Evolutionary conservation across 2,113 vertebrate species (phyloP), one percentile per base, ranked within the genome.

Genomic region (Bujurquina vittata): DNA sequence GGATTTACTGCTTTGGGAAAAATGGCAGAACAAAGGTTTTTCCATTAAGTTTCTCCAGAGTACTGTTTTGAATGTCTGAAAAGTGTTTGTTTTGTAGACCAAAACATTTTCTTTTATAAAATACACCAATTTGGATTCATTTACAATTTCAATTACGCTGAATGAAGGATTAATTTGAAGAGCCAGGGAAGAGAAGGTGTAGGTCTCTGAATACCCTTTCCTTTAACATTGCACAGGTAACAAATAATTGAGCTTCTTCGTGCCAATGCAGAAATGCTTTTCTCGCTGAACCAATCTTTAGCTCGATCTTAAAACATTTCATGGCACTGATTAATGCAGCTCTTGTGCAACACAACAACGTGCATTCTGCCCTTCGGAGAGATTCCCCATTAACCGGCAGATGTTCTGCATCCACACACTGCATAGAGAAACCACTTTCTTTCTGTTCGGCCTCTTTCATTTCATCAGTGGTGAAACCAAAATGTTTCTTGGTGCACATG

Each of bases 101-200:
- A 37, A 65, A 83, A 65, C 69, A 72, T 74, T 83, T 80, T 73
- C 84, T 80, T 86, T 79, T 14, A 54, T 56, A 35, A 74, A 87
- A 84, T 57, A 62, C 26, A 62, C 29, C 33, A 35, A 80, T 79
- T 81, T 74, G 58, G 75, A 84, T 89, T 84, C 33, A 63, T 80
- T 84, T 77, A 77, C 58, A 14, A 31, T 63, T 84, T 81, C 15
- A 76, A 40, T 79, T 59, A 76, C 18, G 49, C 62, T 72, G 55
- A 57, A 73, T 69, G 20, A 59, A 75, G 43, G n/a, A 75, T 74
- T 82, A 58, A 82, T 80, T 73, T 62, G 52, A 29, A 29, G 0
- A 0, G 49, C 18, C 4, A n/a, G 56, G 31, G 26, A 15, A 77
- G 40, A 63, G 52, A 82, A 81, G 23, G 43, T 56, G 46, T 75